phyloP scores from a whole-genome alignment of 2,888 invertebrate genomes.

The Andrena praecox region DNA sequence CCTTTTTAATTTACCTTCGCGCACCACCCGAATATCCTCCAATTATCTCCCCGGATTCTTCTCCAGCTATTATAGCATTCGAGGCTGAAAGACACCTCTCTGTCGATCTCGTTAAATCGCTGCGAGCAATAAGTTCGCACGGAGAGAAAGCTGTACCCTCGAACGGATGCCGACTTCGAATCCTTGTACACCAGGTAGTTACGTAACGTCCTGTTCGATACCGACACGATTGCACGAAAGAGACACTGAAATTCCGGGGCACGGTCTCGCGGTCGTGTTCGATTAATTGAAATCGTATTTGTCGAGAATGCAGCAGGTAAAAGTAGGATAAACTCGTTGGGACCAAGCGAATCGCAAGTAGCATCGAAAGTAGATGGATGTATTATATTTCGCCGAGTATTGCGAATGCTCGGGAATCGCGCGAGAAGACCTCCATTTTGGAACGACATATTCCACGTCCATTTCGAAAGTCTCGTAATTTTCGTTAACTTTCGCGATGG shows the following conservation, averaged over 20 bases:
- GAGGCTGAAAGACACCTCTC: constrained; percentile 33
- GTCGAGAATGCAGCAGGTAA: neutral
- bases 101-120: constrained; percentile 59
- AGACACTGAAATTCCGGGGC: constrained; percentile 52
- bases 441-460: neutral
- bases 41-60: neutral
- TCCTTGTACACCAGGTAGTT: constrained; percentile 53
- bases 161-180: constrained; percentile 58
- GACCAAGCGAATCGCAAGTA: neutral
- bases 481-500: neutral
- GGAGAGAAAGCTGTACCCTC: constrained; percentile 69
- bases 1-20: neutral
- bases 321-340: constrained; percentile 5
- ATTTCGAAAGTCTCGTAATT: neutral
- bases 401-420: too few relatives aligned
- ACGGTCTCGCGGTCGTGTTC: constrained; percentile 26
- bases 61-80: constrained; percentile 2
- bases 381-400: too few relatives aligned
- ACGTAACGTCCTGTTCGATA: constrained; percentile 55
- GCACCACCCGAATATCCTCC: neutral
- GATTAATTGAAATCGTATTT: constrained; percentile 54
- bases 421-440: too few relatives aligned
- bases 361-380: neutral
- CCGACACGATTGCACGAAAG: constrained; percentile 52
- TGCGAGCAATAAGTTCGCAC: constrained; percentile 59